Evolutionary conservation across 2,113 vertebrate genomes (phyloP).

Genomic region (Catharus minimus): DNA sequence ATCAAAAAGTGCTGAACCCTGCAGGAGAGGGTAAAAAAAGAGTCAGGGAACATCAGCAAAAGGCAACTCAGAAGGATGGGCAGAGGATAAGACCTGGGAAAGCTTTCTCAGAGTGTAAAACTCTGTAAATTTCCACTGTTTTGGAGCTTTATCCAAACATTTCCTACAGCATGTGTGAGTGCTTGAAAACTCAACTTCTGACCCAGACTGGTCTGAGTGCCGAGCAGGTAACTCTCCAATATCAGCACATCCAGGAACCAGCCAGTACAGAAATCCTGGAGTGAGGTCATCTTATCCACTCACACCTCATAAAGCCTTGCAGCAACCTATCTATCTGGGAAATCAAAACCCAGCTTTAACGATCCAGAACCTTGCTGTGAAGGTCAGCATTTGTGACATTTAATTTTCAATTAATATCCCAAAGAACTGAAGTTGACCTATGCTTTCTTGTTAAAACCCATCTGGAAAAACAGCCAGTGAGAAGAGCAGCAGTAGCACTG

Average conservation of each 20-base stretch:
- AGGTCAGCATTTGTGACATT: neutral
- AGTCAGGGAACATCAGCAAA: neutral
- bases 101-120: neutral
- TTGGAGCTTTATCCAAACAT: neutral
- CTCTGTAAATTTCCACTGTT: neutral
- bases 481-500: neutral
- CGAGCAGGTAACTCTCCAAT: neutral
- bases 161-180: neutral
- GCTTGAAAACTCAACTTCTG: neutral
- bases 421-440: neutral
- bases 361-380: neutral
- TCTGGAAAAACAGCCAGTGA: neutral
- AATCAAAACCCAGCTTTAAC: neutral
- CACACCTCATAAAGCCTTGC: slow-evolving; percentile 31
- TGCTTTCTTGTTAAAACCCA: neutral
- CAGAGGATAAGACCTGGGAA: neutral
- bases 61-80: neutral
- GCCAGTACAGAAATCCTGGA: neutral
- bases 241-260: neutral
- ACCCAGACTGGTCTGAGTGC: neutral
- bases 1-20: neutral
- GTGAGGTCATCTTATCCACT: slow-evolving; percentile 17
- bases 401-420: neutral
- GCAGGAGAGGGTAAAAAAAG: neutral
- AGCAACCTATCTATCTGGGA: neutral